These are phyloP conservation scores for Synaphobranchus kaupii DNA, from an alignment of 2,797 vertebrate species.

Conservation along the genomic window DNA sequence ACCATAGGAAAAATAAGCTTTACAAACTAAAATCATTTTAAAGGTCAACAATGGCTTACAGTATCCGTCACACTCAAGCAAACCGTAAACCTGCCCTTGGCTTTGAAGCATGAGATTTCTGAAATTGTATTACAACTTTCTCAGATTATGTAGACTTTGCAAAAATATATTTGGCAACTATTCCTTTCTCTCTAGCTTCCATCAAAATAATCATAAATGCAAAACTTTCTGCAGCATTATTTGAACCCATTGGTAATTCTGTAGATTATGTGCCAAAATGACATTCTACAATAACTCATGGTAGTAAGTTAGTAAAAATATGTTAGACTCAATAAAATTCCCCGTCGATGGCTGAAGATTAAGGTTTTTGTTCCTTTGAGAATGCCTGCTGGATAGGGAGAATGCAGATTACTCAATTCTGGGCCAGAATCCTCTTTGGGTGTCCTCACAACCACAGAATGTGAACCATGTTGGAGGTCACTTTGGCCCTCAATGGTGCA, in stretches of 20 bases:
- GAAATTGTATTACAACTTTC: neutral
- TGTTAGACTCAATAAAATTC: slow-evolving; percentile 12
- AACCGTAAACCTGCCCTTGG: neutral
- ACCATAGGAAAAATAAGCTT: neutral
- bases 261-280: neutral
- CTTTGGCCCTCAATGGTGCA: slow-evolving; percentile 57
- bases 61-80: neutral
- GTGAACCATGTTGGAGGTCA: slow-evolving; percentile 61
- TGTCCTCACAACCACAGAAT: slow-evolving; percentile 63
- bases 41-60: neutral
- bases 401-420: slow-evolving; percentile 45
- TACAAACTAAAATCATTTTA: neutral
- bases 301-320: neutral
- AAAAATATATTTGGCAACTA: neutral
- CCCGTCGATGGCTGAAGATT: slow-evolving; percentile 24
- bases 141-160: neutral
- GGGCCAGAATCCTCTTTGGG: neutral
- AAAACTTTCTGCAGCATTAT: slow-evolving; percentile 2
- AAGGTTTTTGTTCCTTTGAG: slow-evolving; percentile 41
- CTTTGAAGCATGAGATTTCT: neutral
- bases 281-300: neutral
- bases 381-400: slow-evolving; percentile 45
- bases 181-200: neutral
- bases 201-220: neutral
- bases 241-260: slow-evolving; percentile 20